phyloP scores from a whole-genome alignment of 2,888 invertebrate species.

The Frankliniella intonsa region DNA sequence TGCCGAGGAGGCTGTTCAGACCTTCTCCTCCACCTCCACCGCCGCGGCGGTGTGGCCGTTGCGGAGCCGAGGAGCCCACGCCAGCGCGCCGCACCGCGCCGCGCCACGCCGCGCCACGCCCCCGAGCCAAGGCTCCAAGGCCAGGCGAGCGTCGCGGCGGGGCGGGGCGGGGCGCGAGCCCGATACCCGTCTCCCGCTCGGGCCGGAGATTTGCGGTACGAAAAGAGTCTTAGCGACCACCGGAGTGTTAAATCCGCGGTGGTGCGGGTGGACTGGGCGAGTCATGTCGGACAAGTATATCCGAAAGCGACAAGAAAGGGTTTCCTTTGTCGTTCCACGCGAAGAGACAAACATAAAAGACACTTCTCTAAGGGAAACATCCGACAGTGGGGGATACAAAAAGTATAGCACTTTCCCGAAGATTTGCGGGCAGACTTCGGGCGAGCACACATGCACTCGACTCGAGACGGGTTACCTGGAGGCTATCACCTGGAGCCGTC shows the following conservation, averaged over 20 bases:
- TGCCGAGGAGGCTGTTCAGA: neutral
- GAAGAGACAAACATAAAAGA: too few species aligned
- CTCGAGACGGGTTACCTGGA: neutral
- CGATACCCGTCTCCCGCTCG: neutral
- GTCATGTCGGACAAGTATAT: too few species aligned
- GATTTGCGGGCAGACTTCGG: too few species aligned
- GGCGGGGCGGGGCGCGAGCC: neutral
- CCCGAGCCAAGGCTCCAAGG: neutral
- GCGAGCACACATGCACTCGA: too few species aligned
- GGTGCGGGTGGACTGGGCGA: neutral
- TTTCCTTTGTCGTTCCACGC: too few species aligned
- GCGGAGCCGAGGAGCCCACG: neutral
- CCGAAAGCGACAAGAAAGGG: too few species aligned
- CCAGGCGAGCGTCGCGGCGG: neutral
- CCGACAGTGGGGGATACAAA: too few species aligned
- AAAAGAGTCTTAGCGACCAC: conserved; percentile 2
- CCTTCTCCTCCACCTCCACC: too few species aligned
- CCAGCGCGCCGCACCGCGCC: neutral
- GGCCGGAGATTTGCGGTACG: neutral
- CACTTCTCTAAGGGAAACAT: too few species aligned
- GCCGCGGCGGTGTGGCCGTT: neutral
- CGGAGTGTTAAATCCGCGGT: neutral
- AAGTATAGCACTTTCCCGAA: too few species aligned
- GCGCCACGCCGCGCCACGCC: neutral
- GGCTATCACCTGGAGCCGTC: neutral